Percentiles rank a stretch among this genome's conserved stretches.
Evolutionary conservation across 1,140 invertebrate genomes (phyloP).

Genomic region (Hypsibius dujardini): DNA sequence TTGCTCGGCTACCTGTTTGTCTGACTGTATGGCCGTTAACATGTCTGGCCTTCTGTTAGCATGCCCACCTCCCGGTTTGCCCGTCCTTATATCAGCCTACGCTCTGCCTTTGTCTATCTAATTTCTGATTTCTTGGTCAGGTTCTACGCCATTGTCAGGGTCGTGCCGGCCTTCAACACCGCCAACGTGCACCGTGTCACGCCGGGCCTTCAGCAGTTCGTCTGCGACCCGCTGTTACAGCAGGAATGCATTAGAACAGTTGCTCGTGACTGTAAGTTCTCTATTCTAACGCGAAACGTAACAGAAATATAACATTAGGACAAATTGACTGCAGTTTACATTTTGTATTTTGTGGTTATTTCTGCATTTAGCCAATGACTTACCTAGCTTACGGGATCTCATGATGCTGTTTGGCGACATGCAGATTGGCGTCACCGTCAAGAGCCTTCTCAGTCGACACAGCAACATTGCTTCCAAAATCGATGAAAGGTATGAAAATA

Average conservation of each 20-base stretch:
- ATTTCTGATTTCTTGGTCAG: neutral
- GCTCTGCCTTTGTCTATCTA: neutral
- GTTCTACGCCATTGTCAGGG: neutral
- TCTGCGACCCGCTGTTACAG: neutral
- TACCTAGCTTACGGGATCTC: neutral
- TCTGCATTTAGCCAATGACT: neutral
- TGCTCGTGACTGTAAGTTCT: constrained; percentile 1
- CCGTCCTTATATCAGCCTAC: too few relatives aligned
- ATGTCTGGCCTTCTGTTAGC: neutral
- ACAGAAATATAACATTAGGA: neutral
- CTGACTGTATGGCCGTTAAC: neutral
- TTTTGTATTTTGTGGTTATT: neutral
- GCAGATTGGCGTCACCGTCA: neutral
- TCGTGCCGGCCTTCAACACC: neutral
- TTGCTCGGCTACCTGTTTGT: neutral
- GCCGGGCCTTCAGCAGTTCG: neutral
- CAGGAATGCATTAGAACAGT: neutral
- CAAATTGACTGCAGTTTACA: neutral
- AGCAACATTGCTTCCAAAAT: neutral
- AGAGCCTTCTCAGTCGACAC: neutral
- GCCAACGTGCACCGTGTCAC: constrained; percentile 8
- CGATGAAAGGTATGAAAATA: neutral
- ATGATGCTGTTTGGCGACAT: constrained; percentile 1
- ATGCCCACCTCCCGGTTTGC: neutral
- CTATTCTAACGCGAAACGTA: neutral